Conservation (phyloP, 2,797 vertebrate species). For the Neopelma chrysocephalum region DNA sequence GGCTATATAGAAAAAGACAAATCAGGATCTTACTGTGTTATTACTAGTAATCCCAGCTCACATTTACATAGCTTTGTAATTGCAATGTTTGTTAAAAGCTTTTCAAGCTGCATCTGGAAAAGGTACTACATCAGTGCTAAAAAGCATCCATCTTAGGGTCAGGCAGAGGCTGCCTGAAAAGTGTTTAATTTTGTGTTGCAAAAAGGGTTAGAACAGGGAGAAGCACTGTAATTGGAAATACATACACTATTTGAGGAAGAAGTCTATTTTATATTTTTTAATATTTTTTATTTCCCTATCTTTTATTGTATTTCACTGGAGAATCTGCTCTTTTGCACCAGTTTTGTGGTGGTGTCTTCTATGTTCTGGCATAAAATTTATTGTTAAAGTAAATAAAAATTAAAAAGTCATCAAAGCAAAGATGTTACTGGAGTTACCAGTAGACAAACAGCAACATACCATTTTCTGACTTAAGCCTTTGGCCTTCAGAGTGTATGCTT, state of each 20-base stretch:
- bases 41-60: not conserved
- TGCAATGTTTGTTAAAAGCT: not conserved
- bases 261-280: not conserved
- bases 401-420: not conserved
- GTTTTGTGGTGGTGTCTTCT: not conserved
- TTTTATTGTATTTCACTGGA: not conserved
- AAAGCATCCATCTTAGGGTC: not conserved
- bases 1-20: not conserved
- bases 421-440: not conserved
- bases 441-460: not conserved
- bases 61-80: slow-evolving; percentile 10
- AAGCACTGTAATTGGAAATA: not conserved
- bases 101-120: not conserved
- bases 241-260: not conserved
- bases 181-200: not conserved
- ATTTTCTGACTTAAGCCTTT: not conserved
- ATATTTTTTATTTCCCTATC: not conserved
- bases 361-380: not conserved
- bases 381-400: not conserved
- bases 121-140: not conserved
- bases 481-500: not conserved
- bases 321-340: not conserved
- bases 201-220: not conserved
- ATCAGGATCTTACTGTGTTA: slow-evolving; percentile 1
- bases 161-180: not conserved